A percentile compares a stretch with the other conserved stretches of the same genome.
These are phyloP conservation scores for Nowickia ferox DNA, from an alignment of 2,888 invertebrate genomes.

Conservation along the genomic window DNA sequence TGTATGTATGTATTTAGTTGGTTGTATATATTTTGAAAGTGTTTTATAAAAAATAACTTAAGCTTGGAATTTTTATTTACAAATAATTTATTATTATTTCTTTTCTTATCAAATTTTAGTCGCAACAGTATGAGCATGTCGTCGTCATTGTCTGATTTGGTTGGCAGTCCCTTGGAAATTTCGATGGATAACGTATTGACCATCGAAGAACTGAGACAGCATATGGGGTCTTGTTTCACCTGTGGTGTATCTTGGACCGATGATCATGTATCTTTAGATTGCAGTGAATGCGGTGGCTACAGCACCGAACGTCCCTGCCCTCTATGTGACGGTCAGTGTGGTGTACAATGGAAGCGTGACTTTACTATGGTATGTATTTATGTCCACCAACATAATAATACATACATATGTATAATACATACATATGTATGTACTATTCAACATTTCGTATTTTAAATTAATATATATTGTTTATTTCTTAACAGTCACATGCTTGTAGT, in stretches of 20 bases:
- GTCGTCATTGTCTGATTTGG: slow-evolving; percentile 82
- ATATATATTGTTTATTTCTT: neutral
- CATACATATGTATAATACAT: no score
- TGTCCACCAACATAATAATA: neutral
- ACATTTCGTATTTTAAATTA: neutral
- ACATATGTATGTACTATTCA: no score
- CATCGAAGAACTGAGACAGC: slow-evolving; percentile 88
- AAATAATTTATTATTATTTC: neutral
- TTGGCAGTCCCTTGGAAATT: slow-evolving; percentile 82
- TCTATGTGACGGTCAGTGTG: slow-evolving; percentile 89
- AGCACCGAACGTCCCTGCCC: slow-evolving; percentile 90
- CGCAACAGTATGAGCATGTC: slow-evolving; percentile 82
- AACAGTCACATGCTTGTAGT: slow-evolving; percentile 88
- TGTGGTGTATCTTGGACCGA: slow-evolving; percentile 92
- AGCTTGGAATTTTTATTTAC: neutral
- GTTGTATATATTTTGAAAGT: slow-evolving; percentile 45
- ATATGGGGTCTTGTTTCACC: slow-evolving; percentile 89
- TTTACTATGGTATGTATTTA: slow-evolving; percentile 87
- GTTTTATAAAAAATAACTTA: neutral
- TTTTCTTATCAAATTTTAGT: slow-evolving; percentile 76
- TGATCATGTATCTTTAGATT: slow-evolving; percentile 90
- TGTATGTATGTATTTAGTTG: neutral
- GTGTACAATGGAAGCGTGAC: slow-evolving; percentile 89
- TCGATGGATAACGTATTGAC: slow-evolving; percentile 85
- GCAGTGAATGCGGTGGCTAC: slow-evolving; percentile 91